phyloP scores from a whole-genome alignment of 2,113 vertebrate genomes.

The Centrocercus urophasianus region DNA sequence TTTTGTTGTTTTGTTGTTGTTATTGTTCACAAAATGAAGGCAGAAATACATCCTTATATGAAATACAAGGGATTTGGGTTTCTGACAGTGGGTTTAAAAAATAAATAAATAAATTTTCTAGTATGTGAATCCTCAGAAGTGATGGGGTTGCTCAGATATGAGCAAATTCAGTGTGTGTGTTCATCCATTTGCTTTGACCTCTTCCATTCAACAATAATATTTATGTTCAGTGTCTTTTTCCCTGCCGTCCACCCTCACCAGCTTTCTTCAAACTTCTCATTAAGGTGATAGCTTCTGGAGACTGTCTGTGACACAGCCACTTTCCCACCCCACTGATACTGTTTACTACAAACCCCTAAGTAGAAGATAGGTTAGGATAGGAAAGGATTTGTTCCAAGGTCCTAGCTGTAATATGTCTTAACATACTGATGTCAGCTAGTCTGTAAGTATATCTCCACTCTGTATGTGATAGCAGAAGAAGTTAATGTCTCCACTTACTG shows the following conservation, averaged over 20 bases:
- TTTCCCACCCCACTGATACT: neutral
- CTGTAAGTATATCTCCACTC: neutral
- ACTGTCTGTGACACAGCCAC: neutral
- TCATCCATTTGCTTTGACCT: neutral
- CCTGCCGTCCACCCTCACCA: neutral
- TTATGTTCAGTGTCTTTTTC: neutral
- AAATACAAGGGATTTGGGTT: neutral
- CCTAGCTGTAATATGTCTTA: neutral
- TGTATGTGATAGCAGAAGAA: neutral
- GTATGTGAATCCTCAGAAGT: neutral
- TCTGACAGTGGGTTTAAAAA: neutral
- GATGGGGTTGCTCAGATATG: neutral
- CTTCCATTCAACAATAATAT: neutral
- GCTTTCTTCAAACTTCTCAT: neutral
- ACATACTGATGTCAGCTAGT: neutral
- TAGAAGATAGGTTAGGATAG: neutral
- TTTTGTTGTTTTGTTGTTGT: no score
- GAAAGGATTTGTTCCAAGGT: neutral
- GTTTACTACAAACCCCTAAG: fast-evolving
- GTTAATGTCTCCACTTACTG: neutral
- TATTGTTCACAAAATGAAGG: neutral
- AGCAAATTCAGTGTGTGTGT: neutral
- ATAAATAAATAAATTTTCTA: neutral
- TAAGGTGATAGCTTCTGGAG: neutral
- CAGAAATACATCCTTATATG: neutral